phyloP scores from a whole-genome alignment of 1,140 invertebrate genomes.

The Sycophila sp. region DNA sequence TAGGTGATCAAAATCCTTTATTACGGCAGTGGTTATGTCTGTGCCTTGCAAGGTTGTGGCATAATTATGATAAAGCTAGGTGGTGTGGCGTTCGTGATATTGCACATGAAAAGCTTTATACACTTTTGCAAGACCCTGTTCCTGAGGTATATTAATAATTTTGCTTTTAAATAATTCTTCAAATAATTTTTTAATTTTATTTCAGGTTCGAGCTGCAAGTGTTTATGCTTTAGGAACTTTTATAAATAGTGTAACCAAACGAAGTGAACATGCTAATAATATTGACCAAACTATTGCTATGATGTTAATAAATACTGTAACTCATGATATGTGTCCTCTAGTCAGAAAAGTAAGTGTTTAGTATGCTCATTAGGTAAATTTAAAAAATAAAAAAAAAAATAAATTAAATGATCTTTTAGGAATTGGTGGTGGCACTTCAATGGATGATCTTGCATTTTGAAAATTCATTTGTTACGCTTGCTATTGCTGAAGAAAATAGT shows the following conservation, averaged over 20 bases:
- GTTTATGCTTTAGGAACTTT: conserved; percentile 95
- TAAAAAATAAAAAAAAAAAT: conserved; percentile 9
- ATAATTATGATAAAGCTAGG: conserved; percentile 89
- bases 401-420: conserved; percentile 62
- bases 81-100: conserved; percentile 96
- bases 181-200: conserved; percentile 24
- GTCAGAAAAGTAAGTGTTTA: conserved; percentile 81
- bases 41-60: conserved; percentile 93
- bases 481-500: conserved; percentile 76
- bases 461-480: conserved; percentile 85
- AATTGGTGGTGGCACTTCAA: conserved; percentile 84
- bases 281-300: conserved; percentile 93
- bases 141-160: conserved; percentile 76
- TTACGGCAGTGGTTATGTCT: conserved; percentile 93
- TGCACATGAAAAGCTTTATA: conserved; percentile 93
- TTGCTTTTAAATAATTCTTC: conserved; percentile 27
- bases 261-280: conserved; percentile 91
- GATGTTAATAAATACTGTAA: conserved; percentile 80
- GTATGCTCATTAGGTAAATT: not conserved
- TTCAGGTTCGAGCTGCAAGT: conserved; percentile 84
- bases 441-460: conserved; percentile 93
- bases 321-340: conserved; percentile 85
- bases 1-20: conserved; percentile 72
- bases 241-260: conserved; percentile 81
- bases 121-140: conserved; percentile 79